Percentiles rank a stretch among this genome's conserved stretches.
phyloP scores from a whole-genome alignment of 1,140 invertebrate genomes.

The Luehdorfia chinensis region DNA sequence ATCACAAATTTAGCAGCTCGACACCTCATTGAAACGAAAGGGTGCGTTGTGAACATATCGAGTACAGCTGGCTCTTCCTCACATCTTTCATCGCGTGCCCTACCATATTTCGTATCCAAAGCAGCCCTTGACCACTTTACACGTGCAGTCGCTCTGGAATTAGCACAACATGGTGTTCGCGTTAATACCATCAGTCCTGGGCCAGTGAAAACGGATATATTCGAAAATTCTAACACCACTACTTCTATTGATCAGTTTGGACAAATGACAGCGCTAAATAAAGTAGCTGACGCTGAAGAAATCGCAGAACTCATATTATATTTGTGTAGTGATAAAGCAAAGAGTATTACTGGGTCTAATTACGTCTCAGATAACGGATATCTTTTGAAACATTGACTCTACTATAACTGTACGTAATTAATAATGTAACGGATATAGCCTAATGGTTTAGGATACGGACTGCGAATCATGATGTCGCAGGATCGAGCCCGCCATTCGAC shows the following conservation, averaged over 20 bases:
- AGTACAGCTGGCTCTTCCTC: not conserved
- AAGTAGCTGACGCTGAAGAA: conserved; percentile 69
- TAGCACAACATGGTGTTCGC: not conserved
- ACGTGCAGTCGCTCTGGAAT: not conserved
- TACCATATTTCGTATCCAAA: not conserved
- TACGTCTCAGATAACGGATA: conserved; percentile 25
- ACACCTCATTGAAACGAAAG: conserved; percentile 1
- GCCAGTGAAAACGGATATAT: not conserved
- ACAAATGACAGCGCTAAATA: conserved; percentile 13
- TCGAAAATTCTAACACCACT: not conserved
- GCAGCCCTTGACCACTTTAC: conserved; percentile 1
- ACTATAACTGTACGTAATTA: too few species aligned
- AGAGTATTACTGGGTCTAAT: conserved; percentile 29
- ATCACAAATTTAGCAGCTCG: not conserved
- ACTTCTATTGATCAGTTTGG: not conserved
- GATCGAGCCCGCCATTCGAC: too few species aligned
- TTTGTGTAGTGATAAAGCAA: conserved; percentile 30
- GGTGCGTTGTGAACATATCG: not conserved
- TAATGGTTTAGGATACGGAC: too few species aligned
- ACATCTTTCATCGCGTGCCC: too few species aligned
- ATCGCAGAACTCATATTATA: conserved; percentile 30
- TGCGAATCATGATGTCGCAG: too few species aligned
- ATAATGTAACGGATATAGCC: too few species aligned
- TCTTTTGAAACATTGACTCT: too few species aligned
- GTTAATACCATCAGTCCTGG: not conserved